Evolutionary conservation across 2,888 invertebrate species (phyloP).

Genomic region (Synergus japonicus): DNA sequence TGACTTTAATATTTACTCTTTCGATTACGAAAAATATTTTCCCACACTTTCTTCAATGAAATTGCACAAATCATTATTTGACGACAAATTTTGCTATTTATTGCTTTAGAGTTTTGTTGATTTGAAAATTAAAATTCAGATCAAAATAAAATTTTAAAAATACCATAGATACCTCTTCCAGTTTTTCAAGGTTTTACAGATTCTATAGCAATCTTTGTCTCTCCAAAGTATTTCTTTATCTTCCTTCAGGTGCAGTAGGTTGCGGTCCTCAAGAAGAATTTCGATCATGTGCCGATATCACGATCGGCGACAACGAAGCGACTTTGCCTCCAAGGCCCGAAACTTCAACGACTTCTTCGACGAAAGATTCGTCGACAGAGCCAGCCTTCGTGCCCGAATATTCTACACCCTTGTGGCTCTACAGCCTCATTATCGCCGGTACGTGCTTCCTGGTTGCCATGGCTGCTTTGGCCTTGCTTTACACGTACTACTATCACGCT

Average conservation of each 20-base stretch:
- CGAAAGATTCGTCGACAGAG: constrained; percentile 76
- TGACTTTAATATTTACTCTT: constrained; percentile 8
- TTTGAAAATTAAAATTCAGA: no score
- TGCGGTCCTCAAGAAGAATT: constrained; percentile 95
- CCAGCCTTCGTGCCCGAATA: constrained; percentile 78
- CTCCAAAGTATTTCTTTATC: not conserved
- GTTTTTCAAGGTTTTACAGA: no score
- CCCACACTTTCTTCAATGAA: not conserved
- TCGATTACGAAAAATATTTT: constrained; percentile 1
- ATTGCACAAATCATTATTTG: not conserved
- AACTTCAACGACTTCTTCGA: constrained; percentile 75
- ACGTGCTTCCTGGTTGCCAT: constrained; percentile 84
- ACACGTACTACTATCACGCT: constrained; percentile 88
- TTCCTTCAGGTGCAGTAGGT: constrained; percentile 84
- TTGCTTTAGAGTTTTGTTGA: no score
- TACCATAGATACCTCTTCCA: no score
- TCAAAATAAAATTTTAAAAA: no score
- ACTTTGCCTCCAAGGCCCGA: constrained; percentile 77
- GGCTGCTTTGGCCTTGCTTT: constrained; percentile 83
- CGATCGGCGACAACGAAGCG: constrained; percentile 81
- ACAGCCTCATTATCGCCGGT: constrained; percentile 80
- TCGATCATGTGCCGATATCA: constrained; percentile 89
- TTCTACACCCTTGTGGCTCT: constrained; percentile 67
- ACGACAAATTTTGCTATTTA: no score
- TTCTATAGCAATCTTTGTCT: no score